phyloP scores from a whole-genome alignment of 2,797 vertebrate species.

The Rhodeus uyekii region DNA sequence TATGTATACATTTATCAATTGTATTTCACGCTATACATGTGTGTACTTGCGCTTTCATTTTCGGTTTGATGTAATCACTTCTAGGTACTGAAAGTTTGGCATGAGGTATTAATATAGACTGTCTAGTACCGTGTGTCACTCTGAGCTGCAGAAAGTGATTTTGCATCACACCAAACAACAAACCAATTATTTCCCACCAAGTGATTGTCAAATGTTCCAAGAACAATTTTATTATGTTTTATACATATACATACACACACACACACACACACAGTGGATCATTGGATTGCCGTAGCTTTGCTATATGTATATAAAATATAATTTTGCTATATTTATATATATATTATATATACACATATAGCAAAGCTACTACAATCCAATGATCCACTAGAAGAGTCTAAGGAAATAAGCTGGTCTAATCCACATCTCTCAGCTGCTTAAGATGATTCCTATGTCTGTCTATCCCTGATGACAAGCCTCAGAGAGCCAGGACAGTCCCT shows the following conservation, averaged over 20 bases:
- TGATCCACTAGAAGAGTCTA: conserved; percentile 75
- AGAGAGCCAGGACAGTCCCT: conserved; percentile 59
- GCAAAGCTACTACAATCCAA: conserved; percentile 78
- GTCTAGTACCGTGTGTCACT: neutral
- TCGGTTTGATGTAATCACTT: neutral
- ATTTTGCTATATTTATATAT: no score
- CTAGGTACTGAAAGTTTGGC: no score
- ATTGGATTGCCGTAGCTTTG: no score
- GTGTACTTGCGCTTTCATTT: neutral
- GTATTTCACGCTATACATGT: neutral
- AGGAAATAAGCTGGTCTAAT: conserved; percentile 86
- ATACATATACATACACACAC: no score
- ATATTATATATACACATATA: no score
- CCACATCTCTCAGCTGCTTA: conserved; percentile 77
- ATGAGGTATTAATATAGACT: conserved; percentile 3
- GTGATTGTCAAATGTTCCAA: neutral
- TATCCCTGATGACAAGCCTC: conserved; percentile 68
- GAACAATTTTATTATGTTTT: no score
- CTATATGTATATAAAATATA: no score
- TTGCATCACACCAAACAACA: conserved; percentile 15
- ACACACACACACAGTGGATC: no score
- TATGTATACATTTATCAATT: neutral
- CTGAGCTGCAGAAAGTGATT: neutral
- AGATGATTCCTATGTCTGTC: conserved; percentile 76
- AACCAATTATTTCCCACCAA: conserved; percentile 5